Percentiles rank a stretch among this genome's conserved stretches.
Conservation (phyloP, 2,113 vertebrate genomes). For the Acrocephalus arundinaceus region DNA sequence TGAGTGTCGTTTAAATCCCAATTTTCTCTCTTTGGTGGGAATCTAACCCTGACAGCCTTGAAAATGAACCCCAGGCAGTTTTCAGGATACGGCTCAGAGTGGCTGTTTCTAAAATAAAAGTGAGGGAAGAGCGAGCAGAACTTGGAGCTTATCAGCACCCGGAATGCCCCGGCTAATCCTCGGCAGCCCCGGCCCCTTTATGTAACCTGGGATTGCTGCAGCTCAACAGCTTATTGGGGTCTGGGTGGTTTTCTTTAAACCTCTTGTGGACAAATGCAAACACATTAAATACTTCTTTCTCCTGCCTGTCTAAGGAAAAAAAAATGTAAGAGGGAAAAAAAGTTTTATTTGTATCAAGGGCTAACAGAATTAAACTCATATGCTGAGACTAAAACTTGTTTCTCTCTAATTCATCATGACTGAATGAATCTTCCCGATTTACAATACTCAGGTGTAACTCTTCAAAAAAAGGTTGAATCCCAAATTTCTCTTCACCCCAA, state of each 20-base stretch:
- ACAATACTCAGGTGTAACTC: background rate
- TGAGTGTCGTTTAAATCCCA: background rate
- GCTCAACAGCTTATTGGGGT: constrained; percentile 18
- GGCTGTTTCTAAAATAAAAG: constrained; percentile 17
- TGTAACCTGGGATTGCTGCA: constrained; percentile 42
- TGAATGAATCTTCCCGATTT: background rate
- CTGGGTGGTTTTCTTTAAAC: constrained; percentile 6
- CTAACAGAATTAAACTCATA: background rate
- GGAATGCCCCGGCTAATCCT: constrained; percentile 44
- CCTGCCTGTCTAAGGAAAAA: background rate
- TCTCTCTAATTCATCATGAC: background rate
- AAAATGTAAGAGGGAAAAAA: background rate
- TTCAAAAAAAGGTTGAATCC: background rate
- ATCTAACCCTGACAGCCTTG: background rate
- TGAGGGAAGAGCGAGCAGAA: background rate
- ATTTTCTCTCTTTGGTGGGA: background rate
- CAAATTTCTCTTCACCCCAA: background rate
- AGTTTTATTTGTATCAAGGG: background rate
- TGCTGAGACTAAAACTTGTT: background rate
- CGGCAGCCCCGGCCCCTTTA: background rate
- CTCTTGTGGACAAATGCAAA: background rate
- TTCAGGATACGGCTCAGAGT: background rate
- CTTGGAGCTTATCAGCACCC: background rate
- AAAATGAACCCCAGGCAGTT: background rate
- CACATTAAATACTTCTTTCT: background rate